These are phyloP conservation scores for Coendou prehensilis DNA, from an alignment of 2,797 vertebrate species.

Conservation along the genomic window DNA sequence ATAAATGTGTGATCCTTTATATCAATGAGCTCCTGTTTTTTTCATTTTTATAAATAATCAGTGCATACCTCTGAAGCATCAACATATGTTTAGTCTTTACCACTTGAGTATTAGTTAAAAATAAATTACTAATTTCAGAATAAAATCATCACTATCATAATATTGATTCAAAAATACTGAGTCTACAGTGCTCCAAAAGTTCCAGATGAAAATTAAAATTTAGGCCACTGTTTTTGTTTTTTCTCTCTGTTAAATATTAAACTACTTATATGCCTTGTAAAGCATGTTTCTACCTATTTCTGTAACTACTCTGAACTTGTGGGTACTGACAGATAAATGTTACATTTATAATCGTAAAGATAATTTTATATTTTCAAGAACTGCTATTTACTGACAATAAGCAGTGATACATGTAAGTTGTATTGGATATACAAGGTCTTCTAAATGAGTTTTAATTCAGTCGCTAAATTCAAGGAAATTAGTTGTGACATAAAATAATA, in stretches of 20 bases:
- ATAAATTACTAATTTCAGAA: conserved; percentile 61
- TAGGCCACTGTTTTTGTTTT: background rate
- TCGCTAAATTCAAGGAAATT: conserved; percentile 50
- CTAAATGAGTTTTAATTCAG: background rate
- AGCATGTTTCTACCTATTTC: conserved; percentile 26
- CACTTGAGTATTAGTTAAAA: conserved; percentile 51
- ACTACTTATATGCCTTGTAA: background rate
- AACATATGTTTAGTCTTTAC: background rate
- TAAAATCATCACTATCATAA: conserved; percentile 38
- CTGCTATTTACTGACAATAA: background rate
- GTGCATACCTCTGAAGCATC: background rate
- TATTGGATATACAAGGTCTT: background rate
- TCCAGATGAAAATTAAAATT: conserved; percentile 33
- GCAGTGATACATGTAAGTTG: background rate
- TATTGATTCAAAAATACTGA: conserved; percentile 21
- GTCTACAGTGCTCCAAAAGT: background rate
- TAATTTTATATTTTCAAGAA: conserved; percentile 47
- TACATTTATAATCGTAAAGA: background rate
- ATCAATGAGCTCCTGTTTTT: background rate
- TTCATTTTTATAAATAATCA: conserved; percentile 44
- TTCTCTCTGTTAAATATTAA: conserved; percentile 38
- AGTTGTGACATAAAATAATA: conserved; percentile 56
- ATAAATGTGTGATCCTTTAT: background rate
- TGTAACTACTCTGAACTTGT: background rate
- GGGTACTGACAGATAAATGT: conserved; percentile 9